A percentile compares a stretch with the other conserved stretches of the same genome.
Evolutionary conservation across 1,140 invertebrate genomes (phyloP).

Genomic region (Paraescarpia echinospica): DNA sequence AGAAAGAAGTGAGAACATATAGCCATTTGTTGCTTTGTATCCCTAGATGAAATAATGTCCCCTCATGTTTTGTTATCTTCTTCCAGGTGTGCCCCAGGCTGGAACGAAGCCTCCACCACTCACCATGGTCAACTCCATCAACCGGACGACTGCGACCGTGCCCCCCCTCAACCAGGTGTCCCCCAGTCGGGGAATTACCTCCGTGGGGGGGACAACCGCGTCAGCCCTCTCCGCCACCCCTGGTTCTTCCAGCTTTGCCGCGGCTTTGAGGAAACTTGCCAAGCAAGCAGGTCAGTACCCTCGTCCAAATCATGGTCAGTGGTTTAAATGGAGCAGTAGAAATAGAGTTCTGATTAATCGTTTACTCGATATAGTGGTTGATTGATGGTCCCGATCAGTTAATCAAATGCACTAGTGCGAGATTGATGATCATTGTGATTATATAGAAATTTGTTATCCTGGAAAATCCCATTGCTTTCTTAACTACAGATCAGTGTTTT

Average conservation of each 20-base stretch:
- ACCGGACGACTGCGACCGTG: slow-evolving; percentile 52
- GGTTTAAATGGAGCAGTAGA: no score
- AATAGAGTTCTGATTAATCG: no score
- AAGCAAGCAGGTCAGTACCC: slow-evolving; percentile 68
- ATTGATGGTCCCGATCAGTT: no score
- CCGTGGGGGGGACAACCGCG: slow-evolving; percentile 34
- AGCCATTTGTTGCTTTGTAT: neutral
- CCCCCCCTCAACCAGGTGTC: slow-evolving; percentile 53
- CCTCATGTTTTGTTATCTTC: neutral
- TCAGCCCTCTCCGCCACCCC: slow-evolving; percentile 47
- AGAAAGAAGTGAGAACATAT: neutral
- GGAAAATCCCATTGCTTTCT: no score
- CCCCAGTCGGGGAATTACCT: slow-evolving; percentile 47
- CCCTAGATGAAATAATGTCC: neutral
- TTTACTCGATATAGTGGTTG: no score
- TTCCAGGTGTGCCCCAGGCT: neutral
- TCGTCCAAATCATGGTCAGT: no score
- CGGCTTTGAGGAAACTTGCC: slow-evolving; percentile 76
- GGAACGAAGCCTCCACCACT: slow-evolving; percentile 32
- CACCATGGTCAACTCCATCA: slow-evolving; percentile 48
- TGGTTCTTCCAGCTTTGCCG: slow-evolving; percentile 68
- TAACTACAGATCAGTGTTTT: no score
- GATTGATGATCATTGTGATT: no score
- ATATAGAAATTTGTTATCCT: no score
- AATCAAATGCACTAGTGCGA: no score